Percentiles rank a stretch among this genome's conserved stretches.
Evolutionary conservation across 2,797 vertebrate species (phyloP).

Genomic region (Lagothrix lagotricha): DNA sequence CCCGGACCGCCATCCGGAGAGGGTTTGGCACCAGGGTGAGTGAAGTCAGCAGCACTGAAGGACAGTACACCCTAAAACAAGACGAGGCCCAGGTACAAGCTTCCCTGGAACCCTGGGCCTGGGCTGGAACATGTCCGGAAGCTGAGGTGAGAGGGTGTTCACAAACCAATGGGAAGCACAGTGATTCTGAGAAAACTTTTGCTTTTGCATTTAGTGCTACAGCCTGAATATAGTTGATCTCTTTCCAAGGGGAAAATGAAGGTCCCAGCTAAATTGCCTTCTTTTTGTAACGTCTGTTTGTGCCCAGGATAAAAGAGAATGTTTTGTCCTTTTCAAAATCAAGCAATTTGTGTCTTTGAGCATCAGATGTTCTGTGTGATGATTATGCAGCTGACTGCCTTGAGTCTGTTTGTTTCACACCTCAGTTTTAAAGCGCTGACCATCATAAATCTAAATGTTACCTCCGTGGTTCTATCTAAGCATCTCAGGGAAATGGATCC

Average conservation of each 20-base stretch:
- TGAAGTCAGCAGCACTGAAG: neutral
- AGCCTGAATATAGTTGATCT: neutral
- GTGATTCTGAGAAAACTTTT: neutral
- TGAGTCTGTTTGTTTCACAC: neutral
- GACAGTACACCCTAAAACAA: too few species aligned
- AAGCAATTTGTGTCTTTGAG: neutral
- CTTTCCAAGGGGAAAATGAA: neutral
- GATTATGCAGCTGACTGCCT: neutral
- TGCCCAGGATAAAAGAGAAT: neutral
- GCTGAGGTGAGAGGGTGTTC: neutral
- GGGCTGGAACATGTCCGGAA: neutral
- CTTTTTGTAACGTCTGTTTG: neutral
- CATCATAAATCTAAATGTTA: neutral
- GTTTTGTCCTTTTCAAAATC: neutral
- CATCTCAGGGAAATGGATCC: neutral
- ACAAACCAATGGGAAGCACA: neutral
- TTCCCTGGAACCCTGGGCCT: neutral
- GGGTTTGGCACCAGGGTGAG: neutral
- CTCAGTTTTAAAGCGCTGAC: neutral
- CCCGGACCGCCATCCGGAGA: neutral
- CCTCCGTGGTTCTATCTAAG: neutral
- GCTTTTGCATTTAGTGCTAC: neutral
- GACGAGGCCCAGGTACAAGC: rapidly evolving
- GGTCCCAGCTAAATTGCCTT: neutral
- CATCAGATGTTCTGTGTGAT: neutral